These are phyloP conservation scores for Meloidogyne exigua DNA, from an alignment of 1,140 invertebrate species.

Conservation along the genomic window DNA sequence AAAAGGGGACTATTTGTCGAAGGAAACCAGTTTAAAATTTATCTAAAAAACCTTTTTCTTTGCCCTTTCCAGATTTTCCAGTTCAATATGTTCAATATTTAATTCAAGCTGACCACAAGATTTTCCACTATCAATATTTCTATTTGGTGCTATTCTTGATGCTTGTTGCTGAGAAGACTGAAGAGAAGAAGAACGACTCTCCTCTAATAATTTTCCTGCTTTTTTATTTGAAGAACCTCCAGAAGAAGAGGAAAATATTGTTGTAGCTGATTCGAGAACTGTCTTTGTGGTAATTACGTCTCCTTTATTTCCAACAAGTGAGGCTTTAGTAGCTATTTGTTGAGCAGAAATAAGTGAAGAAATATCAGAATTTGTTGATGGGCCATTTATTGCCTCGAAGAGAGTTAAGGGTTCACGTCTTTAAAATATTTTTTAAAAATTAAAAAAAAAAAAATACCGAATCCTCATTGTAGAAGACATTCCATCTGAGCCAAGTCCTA, in stretches of 20 bases:
- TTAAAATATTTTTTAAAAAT: constrained; percentile 16
- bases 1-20: neutral
- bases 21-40: too few species aligned
- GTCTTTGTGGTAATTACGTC: constrained; percentile 5
- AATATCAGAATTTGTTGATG: constrained; percentile 59
- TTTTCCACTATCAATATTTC: neutral
- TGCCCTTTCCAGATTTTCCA: constrained; percentile 3
- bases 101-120: neutral
- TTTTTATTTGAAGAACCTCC: constrained; percentile 10
- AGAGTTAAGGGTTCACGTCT: constrained; percentile 91
- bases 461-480: constrained; percentile 27
- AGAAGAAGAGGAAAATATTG: neutral
- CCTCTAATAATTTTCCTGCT: too few species aligned
- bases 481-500: constrained; percentile 37
- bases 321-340: constrained; percentile 9
- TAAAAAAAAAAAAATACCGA: neutral
- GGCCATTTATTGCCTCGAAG: constrained; percentile 97
- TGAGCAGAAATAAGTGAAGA: neutral
- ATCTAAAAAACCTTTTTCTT: neutral
- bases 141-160: neutral
- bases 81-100: constrained; percentile 18
- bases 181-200: too few species aligned
- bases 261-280: neutral
- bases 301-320: neutral
- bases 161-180: neutral